Base-by-base conservation (phyloP, 2,888 invertebrate species). In the Aphrophora alni region DNA sequence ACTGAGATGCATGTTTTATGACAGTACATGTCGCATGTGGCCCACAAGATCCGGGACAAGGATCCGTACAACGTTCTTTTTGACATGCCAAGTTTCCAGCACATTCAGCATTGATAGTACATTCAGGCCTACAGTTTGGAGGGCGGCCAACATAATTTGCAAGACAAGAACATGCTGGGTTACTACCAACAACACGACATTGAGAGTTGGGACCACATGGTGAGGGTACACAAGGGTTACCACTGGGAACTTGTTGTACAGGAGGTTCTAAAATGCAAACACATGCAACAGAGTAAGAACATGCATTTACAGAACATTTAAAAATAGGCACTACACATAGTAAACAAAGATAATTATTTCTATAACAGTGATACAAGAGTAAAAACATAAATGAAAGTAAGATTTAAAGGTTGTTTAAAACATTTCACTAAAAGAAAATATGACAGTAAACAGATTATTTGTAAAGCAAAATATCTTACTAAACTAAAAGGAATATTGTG, bases 11-110 rank as follows among this genome's bases (percentile, higher is more conserved):
- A 88, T 97, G 97, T 87, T 95, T 94, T 84, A 95, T 92, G 83
- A 96, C 96, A 85, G 91, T 90, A 87, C 97, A 97, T 85, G 91
- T 91, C 7, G 96, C 93, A 86, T 93, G 93, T 72, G 91, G 89
- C 26, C 97, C 96, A 87, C 97, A 97, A 75, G 95, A 94, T 38
- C 96, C 96, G 81, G 93, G 93, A 86, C 97, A 97, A 80, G 97
- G 96, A 88, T 94, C 95, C 85, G 90, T 90, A 87, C 97, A 97
- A 87, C 92, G 93, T 88, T 95, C 94, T 85, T 94, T 93, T 84
- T 94, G 92, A 88, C 97, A 97, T 78, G 96, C 96, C 85, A 94
- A 89, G 88, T 95, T 94, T 86, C 94, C 93, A 17, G 95, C 91
- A 87, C 97, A 97, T 89, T 96, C 96, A 84, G 94, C 93, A 86